Evolutionary conservation across 2,888 invertebrate species (phyloP), one percentile per base, ranked within the genome.

Genomic region (Acholoe squamosa): DNA sequence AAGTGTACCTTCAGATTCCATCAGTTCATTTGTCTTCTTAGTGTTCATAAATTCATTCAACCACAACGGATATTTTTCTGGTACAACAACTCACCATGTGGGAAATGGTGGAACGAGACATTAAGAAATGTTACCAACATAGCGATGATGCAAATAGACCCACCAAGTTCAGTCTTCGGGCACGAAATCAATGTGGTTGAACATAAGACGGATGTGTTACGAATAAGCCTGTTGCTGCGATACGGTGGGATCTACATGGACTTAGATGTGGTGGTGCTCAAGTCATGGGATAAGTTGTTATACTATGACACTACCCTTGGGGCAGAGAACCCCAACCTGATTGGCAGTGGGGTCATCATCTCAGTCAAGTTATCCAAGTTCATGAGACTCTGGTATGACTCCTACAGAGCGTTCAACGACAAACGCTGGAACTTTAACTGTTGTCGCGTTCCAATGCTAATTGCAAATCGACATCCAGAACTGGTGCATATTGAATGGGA

Each of bases 241-340:
- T 91, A 94, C 89, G 95, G 95, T 14, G 95, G 95, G 0, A 94
- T 95, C 77, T 95, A 95, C 88, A 89, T 95, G 22, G 95, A 95
- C 89, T 93, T 94, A 28, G 95, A 95, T 88, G 94, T 95, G 89
- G 89, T 95, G 7, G 91, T 94, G 10, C 89, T 95, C 80, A 92
- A 92, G 61, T 91, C 92, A 0, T 88, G 95, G 28, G 93, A 93
- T n/a, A 92, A 92, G 51, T 93, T 94, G 54, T 92, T 93, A 0
- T 90, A 92, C 71, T 91, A 93, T 91, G 91, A 93, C 54, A 92
- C 93, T 54, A 94, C 94, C 16, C 92, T 95, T 90, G 94, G 94
- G 0, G 92, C 93, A 51, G 94, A 94, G 91, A 93, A 93, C 51
- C 93, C 93, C 3, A 71, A 91, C 25, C 80, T 91, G 61, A 80